Base-by-base conservation (phyloP, 2,797 vertebrate genomes). In the Nyctalus aviator region DNA sequence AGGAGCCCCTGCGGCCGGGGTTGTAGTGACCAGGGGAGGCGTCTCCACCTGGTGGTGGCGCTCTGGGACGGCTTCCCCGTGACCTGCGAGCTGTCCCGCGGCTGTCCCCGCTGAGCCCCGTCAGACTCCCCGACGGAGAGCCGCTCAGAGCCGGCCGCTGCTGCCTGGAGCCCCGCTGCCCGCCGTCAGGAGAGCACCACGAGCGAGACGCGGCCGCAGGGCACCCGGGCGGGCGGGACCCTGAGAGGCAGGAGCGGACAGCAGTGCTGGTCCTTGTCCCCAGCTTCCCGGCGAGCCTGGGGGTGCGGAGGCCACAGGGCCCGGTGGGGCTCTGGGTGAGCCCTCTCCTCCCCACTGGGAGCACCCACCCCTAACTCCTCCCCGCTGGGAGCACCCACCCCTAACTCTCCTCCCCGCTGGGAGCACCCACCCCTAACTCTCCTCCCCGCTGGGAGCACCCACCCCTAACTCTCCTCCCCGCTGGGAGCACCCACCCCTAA, bases 41-140 rank as follows among this genome's bases (percentile, higher is more conserved):
- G 4, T 48, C 20, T 88, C 76, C 27, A 15, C 75, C 50, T 6
- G 15, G 11, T 37, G 8, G 44, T 13, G 18, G 27, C 84, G 20
- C 71, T 91, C 66, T 57, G 64, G 84, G 95, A 81, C 8, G 30
- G n/a, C 30, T 35, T 78, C 50, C 85, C 35, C 25, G 20, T 50
- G n/a, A 50, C 37, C 46, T 48, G 46, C n/a, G 87, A 68, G 44
- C 3, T 17, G 7, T 30, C 73, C 1, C 81, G 1, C 37, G 37
- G 37, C 37, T 41, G 37, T 41, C 37, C 4, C 5, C 79, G 55
- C 69, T 27, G 11, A 0, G 37, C 41, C 50, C 8, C 27, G 15
- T 23, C 53, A 81, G 35, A 73, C 20, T 32, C 35, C 8, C 21
- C 17, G 18, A 4, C 23, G 4, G 50, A 48, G 64, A 20, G 23